Conservation (phyloP, 2,888 invertebrate species). For the Drymonia ruficornis region DNA sequence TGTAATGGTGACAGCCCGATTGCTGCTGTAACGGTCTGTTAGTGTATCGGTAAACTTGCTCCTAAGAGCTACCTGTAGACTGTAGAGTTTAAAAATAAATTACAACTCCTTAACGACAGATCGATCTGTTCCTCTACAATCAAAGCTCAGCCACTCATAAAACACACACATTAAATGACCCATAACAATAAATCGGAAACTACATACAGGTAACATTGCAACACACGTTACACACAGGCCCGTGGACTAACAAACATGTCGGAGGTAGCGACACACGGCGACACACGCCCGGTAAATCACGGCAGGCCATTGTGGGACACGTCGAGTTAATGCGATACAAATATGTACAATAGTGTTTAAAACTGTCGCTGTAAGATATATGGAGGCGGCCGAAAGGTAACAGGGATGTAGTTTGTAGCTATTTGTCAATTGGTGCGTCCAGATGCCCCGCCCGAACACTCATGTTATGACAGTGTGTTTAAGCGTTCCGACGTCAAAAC, state of each 20-base stretch:
- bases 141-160: neutral
- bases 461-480: too few relatives aligned
- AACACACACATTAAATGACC: neutral
- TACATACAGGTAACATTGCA: neutral
- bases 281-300: constrained; percentile 50
- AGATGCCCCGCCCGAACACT: too few relatives aligned
- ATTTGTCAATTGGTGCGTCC: neutral
- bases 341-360: constrained; percentile 56
- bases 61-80: too few relatives aligned
- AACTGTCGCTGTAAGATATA: constrained; percentile 55
- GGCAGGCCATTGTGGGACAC: constrained; percentile 16
- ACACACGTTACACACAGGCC: neutral
- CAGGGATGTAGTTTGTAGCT: constrained; percentile 25
- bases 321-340: constrained; percentile 53
- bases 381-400: constrained; percentile 27
- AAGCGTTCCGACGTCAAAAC: too few relatives aligned
- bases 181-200: constrained; percentile 10
- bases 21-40: too few relatives aligned
- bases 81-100: neutral
- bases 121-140: neutral
- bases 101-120: neutral
- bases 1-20: too few relatives aligned
- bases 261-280: constrained; percentile 36
- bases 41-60: too few relatives aligned
- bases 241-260: constrained; percentile 28